Evolutionary conservation across 2,797 vertebrate species (phyloP), one percentile per base, ranked within the genome.

Genomic region (Melanotaenia pygmaea): DNA sequence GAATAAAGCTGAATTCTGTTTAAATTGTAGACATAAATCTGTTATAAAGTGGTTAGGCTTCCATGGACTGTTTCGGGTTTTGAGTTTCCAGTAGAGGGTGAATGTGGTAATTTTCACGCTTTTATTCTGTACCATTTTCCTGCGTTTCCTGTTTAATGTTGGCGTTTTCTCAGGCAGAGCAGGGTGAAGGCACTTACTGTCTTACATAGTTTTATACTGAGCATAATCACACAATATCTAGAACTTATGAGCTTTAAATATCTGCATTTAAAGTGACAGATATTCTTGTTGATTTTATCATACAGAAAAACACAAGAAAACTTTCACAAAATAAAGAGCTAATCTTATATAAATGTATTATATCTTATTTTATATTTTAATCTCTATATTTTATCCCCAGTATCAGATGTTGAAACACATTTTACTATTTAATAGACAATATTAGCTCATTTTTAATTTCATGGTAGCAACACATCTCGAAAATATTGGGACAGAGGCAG

Each of bases 151-250:
- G 66, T 78, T 59, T 0, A 4, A 6, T 2, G 38, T 0, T 5
- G 0, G 3, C 20, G 26, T 38, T 10, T 34, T 24, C 50, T 18
- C 0, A 3, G 1, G 3, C 74, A 64, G 78, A 32, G 13, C 71
- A 80, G 85, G 78, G 81, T 83, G 84, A 84, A 86, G 79, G 53
- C 3, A n/a, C 74, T 76, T 86, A 77, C 71, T 85, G 73, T 76
- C 66, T 72, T 38, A 32, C 83, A 90, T 81, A 84, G 64, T 86
- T 90, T 79, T 63, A 86, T 77, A 35, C 64, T 47, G 70, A 80
- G 28, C 26, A 28, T 47, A 64, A 72, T 78, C 68, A 69, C 51
- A 18, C 50, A 18, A 12, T 65, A 45, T n/a, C 32, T 65, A 40
- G 40, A 59, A 26, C 47, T 28, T 64, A 22, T 66, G 3, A 37